A percentile compares a stretch with the other conserved stretches of the same genome.
Evolutionary conservation across 2,113 vertebrate genomes (phyloP).

Genomic region (Rhea pennata): DNA sequence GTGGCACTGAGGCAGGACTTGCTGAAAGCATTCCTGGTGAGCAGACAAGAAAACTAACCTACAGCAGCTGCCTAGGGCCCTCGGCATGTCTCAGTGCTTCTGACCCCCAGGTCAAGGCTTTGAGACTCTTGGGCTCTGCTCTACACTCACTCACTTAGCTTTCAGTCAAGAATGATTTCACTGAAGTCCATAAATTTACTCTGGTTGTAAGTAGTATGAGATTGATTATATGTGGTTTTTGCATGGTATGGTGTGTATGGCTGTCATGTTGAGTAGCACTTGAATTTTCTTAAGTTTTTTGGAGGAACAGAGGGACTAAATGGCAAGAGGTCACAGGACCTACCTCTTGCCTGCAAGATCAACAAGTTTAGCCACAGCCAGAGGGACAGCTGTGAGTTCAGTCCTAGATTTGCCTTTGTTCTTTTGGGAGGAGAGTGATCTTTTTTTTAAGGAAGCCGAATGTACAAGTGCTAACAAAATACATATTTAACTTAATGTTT

Average conservation of each 20-base stretch:
- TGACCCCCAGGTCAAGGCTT: not conserved
- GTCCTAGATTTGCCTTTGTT: not conserved
- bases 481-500: not conserved
- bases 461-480: not conserved
- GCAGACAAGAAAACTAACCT: not conserved
- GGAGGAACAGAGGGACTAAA: not conserved
- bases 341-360: not conserved
- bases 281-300: not conserved
- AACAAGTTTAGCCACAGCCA: not conserved
- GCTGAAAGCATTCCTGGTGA: no score
- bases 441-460: not conserved
- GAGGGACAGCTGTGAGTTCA: not conserved
- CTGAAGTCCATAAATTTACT: not conserved
- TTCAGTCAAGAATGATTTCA: not conserved
- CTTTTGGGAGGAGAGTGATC: not conserved
- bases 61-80: not conserved
- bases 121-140: not conserved
- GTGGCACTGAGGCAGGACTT: not conserved
- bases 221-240: not conserved
- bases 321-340: accelerated
- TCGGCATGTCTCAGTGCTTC: not conserved
- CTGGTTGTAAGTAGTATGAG: not conserved
- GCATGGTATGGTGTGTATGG: not conserved
- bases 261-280: accelerated
- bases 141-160: not conserved